Evolutionary conservation across 2,797 vertebrate genomes (phyloP), one percentile per base, ranked within the genome.

Genomic region (Synanceia verrucosa): DNA sequence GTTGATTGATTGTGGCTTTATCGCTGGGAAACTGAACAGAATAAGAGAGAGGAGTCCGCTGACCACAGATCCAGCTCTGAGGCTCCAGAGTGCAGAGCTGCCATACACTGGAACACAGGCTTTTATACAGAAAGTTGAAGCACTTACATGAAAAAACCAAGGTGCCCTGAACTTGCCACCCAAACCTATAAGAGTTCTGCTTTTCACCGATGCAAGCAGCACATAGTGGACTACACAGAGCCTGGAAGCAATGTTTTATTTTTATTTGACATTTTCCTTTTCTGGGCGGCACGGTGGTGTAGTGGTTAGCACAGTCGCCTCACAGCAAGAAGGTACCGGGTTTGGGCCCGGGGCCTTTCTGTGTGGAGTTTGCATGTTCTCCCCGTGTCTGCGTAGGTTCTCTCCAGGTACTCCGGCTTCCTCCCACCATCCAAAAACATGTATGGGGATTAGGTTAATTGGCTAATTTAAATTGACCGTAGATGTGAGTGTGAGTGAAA

Each of bases 1-100:
- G 76, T 29, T 67, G 67, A 88, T 85, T 61, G 55, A 88, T 86
- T 71, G 67, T 23, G 19, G 65, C 39, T 79, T 79, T 58, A 71
- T 78, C 47, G 61, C 58, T 1, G 12, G 53, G 53, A 86, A 78
- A 71, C 62, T 26, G 43, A 65, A 73, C 44, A 57, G 56, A 78
- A 65, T 62, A 47, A 66, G 69, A 70, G 48, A 51, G 31, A 55
- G 55, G 37, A 72, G 73, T 57, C 29, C 2, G 1, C 64, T 68
- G 66, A 75, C 53, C 69, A 71, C 56, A 79, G 50, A 63, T 64
- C 52, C 47, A 62, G 64, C 61, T 64, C 51, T 67, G 21, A 79
- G 64, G 81, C 70, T 73, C 26, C 24, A 53, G 43, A 74, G 63
- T 33, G 31, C 58, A 70, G 68, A 39, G 48, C 64, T 60, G 37